These are phyloP conservation scores for Argyresthia albistria DNA, from an alignment of 2,888 invertebrate genomes.

Conservation along the genomic window DNA sequence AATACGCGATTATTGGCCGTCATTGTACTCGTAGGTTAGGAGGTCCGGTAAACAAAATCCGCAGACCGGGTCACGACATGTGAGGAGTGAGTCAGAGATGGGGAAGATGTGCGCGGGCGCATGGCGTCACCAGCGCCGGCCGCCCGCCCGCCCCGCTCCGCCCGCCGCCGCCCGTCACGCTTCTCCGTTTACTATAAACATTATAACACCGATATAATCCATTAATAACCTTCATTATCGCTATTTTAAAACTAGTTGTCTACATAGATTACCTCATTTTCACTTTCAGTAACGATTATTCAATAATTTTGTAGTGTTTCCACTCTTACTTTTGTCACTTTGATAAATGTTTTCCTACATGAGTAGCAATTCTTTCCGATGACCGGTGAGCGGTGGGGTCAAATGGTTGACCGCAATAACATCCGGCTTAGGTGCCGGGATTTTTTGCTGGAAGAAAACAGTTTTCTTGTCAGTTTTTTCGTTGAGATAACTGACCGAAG, in stretches of 20 bases:
- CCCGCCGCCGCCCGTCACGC: constrained; percentile 26
- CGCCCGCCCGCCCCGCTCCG: constrained; percentile 23
- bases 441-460: constrained; percentile 4
- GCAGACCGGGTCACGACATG: constrained; percentile 55
- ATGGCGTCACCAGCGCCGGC: constrained; percentile 48
- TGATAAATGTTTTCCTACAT: background rate
- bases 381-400: background rate
- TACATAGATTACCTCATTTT: constrained; percentile 21
- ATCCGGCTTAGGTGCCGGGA: constrained; percentile 1
- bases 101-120: constrained; percentile 53
- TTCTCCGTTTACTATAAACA: constrained; percentile 22
- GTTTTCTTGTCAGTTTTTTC: constrained; percentile 5
- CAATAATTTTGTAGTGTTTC: constrained; percentile 20
- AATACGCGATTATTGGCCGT: constrained; percentile 29
- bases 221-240: constrained; percentile 18
- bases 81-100: constrained; percentile 47
- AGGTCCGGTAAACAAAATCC: constrained; percentile 46
- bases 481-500: constrained; percentile 5
- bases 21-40: constrained; percentile 22
- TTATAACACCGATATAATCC: constrained; percentile 15
- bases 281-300: constrained; percentile 28
- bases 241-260: constrained; percentile 13
- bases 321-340: constrained; percentile 25
- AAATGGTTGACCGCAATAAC: background rate
- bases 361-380: background rate